Percentiles rank a stretch among this genome's conserved stretches.
phyloP scores from a whole-genome alignment of 2,888 invertebrate genomes.

The Lithophane socia region DNA sequence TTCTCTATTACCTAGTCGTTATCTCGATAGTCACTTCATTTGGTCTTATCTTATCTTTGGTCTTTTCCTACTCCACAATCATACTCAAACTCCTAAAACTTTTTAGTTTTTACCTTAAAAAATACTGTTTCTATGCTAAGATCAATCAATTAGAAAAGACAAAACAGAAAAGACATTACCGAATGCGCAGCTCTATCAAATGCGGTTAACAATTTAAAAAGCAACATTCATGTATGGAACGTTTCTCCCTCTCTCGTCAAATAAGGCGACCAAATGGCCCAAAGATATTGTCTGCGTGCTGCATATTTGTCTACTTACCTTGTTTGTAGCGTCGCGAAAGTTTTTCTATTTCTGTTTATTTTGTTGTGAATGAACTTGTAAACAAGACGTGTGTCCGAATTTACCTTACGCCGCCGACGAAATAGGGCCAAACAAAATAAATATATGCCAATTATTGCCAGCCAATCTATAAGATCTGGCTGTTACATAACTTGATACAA shows the following conservation, averaged over 20 bases:
- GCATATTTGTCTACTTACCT: constrained; percentile 16
- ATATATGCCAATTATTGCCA: constrained; percentile 29
- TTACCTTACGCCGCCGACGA: constrained; percentile 7
- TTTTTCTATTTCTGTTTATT: constrained; percentile 45
- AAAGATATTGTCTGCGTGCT: constrained; percentile 27
- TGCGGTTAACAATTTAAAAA: background rate
- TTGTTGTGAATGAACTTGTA: constrained; percentile 37
- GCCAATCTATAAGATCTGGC: constrained; percentile 9
- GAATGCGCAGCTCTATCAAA: background rate
- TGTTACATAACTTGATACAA: background rate
- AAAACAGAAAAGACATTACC: too few species aligned
- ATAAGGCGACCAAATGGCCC: constrained; percentile 22
- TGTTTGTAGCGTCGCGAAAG: constrained; percentile 52
- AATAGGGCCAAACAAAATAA: constrained; percentile 38
- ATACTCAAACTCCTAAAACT: background rate
- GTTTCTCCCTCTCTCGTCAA: constrained; percentile 3
- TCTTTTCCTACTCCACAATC: background rate
- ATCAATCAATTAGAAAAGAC: background rate
- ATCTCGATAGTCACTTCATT: background rate
- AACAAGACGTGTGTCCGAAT: constrained; percentile 16
- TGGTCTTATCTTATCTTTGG: too few species aligned
- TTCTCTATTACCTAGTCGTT: too few species aligned
- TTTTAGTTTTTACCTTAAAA: too few species aligned
- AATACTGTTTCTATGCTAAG: too few species aligned
- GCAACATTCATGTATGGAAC: background rate